Base-by-base conservation (phyloP, 2,113 vertebrate genomes). In the Arothron firmamentum region DNA sequence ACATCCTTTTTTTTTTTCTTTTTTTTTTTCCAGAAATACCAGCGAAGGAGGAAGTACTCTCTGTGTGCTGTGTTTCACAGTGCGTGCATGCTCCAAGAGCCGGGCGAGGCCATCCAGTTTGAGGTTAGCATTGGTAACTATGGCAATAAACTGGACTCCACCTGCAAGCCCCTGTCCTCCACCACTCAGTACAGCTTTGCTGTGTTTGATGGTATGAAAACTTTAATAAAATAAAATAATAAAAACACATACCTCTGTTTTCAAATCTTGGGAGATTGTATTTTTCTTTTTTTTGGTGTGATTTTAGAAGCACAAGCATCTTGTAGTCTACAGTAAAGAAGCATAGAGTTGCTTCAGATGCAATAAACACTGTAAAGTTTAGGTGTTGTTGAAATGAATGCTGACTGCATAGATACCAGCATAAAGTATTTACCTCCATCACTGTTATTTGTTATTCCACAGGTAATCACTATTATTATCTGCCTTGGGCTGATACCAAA, bases 81-180 rank as follows among this genome's bases (percentile, higher is more conserved):
- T 1, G 95, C 95, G 16, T 93, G 92, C 43, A 94, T 99, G 97
- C 87, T 98, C 52, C 94, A 95, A 56, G 95, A 97, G 50, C 91
- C 93, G 0, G 96, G 97, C 0, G 96, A 98, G 69, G 93, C 96
- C 15, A 92, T 98, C 84, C 96, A 98, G 90, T 99, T 99, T 64
- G 97, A 99, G 83, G 95, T 98, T 55, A 99, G 96, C 91, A 95
- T 99, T 0, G 97, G 97, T 2, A 99, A 98, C 84, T 98, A 99
- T 1, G 97, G 97, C 56, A 99, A 99, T 86, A 99, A 98, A 78
- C 92, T 99, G 79, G 97, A 99, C 63, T 83, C 86, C 9, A 98
- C 96, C 54, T 98, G 96, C 79, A 98, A 96, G 51, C 96, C 97
- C 9, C 60, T 98, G 85, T 93, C 96, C 0, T 98, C 97, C 2